These are phyloP conservation scores for Dryas iulia DNA, from an alignment of 1,140 invertebrate species.

Conservation along the genomic window DNA sequence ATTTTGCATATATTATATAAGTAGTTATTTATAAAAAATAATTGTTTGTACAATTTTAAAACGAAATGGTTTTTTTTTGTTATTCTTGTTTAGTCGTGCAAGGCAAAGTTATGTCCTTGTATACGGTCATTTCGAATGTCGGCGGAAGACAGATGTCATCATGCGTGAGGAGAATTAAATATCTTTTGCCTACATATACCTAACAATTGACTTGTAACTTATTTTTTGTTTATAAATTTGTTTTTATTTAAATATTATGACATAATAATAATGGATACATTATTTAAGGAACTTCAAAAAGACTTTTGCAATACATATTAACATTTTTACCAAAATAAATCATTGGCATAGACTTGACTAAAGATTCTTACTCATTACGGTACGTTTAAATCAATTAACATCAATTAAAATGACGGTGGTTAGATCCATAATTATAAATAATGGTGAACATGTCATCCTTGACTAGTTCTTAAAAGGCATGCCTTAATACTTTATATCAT, in stretches of 20 bases:
- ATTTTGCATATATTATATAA: too few species aligned
- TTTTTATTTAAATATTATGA: too few species aligned
- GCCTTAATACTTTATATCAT: background rate
- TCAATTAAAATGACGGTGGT: background rate
- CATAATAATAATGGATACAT: too few species aligned
- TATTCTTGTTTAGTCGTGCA: background rate
- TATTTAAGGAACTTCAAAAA: too few species aligned
- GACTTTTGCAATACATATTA: too few species aligned
- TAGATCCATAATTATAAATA: background rate
- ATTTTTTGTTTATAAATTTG: background rate
- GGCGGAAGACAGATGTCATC: background rate
- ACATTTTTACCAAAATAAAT: too few species aligned
- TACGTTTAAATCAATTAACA: background rate
- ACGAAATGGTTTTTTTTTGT: background rate
- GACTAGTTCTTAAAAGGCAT: background rate
- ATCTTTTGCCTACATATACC: background rate
- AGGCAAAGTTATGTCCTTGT: conserved; percentile 23
- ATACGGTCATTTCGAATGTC: conserved; percentile 7
- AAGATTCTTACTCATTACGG: background rate
- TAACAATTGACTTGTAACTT: background rate
- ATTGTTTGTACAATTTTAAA: background rate
- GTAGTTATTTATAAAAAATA: background rate
- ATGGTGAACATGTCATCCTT: background rate
- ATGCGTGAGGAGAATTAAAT: background rate
- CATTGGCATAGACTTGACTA: background rate